A percentile compares a stretch with the other conserved stretches of the same genome.
Conservation (phyloP, 2,888 invertebrate species). For the Nomada hirtipes region DNA sequence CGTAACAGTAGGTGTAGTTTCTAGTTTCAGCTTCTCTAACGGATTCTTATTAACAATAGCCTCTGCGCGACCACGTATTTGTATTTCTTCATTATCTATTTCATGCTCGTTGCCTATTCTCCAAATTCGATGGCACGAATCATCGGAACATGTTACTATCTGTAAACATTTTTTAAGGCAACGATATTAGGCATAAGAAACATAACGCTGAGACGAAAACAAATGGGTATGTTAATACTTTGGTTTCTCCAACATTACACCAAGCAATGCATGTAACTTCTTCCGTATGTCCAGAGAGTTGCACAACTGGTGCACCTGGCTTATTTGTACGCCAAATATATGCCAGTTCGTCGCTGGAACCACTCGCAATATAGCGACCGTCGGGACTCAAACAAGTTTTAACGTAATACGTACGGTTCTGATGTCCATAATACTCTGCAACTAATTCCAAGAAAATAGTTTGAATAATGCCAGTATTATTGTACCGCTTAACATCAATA, state of each 20-base stretch:
- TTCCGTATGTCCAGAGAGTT: conserved; percentile 91
- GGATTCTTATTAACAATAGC: conserved; percentile 75
- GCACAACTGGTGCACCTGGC: conserved; percentile 88
- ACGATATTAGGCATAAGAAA: conserved; percentile 1
- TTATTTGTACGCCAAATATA: conserved; percentile 93
- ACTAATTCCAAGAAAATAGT: conserved; percentile 74
- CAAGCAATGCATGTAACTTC: conserved; percentile 96
- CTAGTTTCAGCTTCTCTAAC: conserved; percentile 67
- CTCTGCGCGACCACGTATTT: conserved; percentile 85
- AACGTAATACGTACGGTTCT: conserved; percentile 93
- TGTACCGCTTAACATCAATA: conserved; percentile 1
- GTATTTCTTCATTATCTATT: conserved; percentile 80
- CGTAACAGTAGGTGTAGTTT: conserved; percentile 78
- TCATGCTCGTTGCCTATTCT: conserved; percentile 86
- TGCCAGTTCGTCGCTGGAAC: conserved; percentile 94
- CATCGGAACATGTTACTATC: conserved; percentile 92
- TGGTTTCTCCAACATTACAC: conserved; percentile 87
- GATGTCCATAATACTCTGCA: conserved; percentile 87
- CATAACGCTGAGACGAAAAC: background rate
- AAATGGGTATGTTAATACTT: conserved; percentile 78
- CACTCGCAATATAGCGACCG: conserved; percentile 92
- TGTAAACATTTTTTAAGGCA: conserved; percentile 40
- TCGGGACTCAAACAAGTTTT: conserved; percentile 93
- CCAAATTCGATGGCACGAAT: conserved; percentile 92
- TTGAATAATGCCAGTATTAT: background rate